Conservation (phyloP, 2,888 invertebrate genomes). For the Lepidonotus clava region DNA sequence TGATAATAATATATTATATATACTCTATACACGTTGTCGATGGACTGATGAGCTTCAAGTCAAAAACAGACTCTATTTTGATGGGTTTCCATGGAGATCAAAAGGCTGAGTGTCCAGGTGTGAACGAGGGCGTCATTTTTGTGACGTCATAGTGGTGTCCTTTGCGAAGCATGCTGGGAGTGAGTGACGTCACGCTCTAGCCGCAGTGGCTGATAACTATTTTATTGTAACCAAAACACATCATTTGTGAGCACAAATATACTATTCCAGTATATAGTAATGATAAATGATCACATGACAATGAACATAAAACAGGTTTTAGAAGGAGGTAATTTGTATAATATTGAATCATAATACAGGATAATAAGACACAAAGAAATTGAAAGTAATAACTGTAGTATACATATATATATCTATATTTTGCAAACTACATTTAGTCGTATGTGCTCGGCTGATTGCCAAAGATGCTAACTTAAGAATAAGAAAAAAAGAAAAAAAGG, state of each 20-base stretch:
- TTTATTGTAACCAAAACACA: constrained; percentile 44
- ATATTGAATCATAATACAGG: not conserved
- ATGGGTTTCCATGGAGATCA: constrained; percentile 53
- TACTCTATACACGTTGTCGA: not conserved
- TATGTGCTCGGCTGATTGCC: constrained; percentile 52
- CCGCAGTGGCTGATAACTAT: constrained; percentile 47
- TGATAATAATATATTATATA: not conserved
- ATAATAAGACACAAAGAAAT: not conserved
- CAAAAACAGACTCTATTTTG: constrained; percentile 52
- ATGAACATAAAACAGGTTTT: constrained; percentile 26
- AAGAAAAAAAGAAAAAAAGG: not conserved
- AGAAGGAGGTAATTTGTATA: constrained; percentile 19
- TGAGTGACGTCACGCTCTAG: not conserved
- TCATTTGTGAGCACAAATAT: not conserved
- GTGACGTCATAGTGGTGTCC: constrained; percentile 51
- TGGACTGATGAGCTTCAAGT: constrained; percentile 34
- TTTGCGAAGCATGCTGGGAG: constrained; percentile 39
- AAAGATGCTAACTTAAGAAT: constrained; percentile 42
- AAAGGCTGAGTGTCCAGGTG: constrained; percentile 49
- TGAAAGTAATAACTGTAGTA: not conserved
- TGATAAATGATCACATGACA: not conserved
- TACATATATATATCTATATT: constrained; percentile 47
- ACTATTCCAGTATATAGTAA: not conserved
- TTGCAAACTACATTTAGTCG: constrained; percentile 43
- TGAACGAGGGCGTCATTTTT: constrained; percentile 43